A percentile compares a stretch with the other conserved stretches of the same genome.
Evolutionary conservation across 2,888 invertebrate species (phyloP).

Genomic region (Tridacna gigas): DNA sequence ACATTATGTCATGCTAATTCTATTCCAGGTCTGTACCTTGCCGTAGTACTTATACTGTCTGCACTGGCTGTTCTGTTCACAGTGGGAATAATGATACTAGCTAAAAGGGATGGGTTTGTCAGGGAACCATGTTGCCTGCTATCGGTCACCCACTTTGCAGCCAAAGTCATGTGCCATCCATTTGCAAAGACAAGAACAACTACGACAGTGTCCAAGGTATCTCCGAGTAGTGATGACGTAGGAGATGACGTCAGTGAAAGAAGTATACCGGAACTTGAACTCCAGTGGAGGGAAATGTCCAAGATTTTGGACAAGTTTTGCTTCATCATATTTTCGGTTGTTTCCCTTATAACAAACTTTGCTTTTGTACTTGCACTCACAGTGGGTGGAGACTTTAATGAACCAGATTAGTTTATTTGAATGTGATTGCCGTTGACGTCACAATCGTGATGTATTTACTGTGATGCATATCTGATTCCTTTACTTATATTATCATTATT

Average conservation of each 20-base stretch:
- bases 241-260: not conserved
- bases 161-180: conserved; percentile 27
- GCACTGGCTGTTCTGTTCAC: conserved; percentile 59
- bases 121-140: conserved; percentile 5
- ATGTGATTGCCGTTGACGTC: not conserved
- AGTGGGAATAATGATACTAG: conserved; percentile 57
- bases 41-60: conserved; percentile 53
- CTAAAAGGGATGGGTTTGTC: conserved; percentile 38
- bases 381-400: conserved; percentile 27
- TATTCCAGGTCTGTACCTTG: conserved; percentile 68
- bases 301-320: conserved; percentile 39
- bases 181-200: not conserved
- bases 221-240: not conserved
- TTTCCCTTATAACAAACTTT: conserved; percentile 37
- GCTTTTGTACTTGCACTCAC: conserved; percentile 38
- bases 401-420: not conserved
- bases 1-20: not conserved
- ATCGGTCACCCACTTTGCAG: conserved; percentile 17
- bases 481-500: not conserved
- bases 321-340: conserved; percentile 30
- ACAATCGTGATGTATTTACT: not conserved
- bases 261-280: conserved; percentile 12
- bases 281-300: conserved; percentile 28
- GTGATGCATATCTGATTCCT: not conserved
- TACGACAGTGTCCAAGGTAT: not conserved